Evolutionary conservation across 2,113 vertebrate genomes (phyloP), one percentile per base, ranked within the genome.

Genomic region (Psephotus haematonotus): DNA sequence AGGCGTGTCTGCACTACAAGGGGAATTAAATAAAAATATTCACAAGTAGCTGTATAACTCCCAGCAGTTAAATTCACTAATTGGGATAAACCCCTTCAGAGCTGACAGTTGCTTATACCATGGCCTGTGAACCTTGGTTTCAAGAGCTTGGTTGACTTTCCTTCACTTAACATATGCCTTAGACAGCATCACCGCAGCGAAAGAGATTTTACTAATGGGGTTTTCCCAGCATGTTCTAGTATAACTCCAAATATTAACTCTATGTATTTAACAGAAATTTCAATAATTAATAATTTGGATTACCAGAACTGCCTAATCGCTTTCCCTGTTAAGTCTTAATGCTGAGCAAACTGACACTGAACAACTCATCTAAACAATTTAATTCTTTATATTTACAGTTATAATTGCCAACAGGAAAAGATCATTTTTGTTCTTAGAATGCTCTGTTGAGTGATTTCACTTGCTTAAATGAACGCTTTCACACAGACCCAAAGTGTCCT

Each of bases 281-380:
- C 64, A 95, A 96, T 94, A 90, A 95, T 96, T 95, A 50, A 95
- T 76, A 28, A 69, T 49, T 72, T 72, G 86, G 53, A 91, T 95
- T 91, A 82, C 33, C 52, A 79, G 64, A 70, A 17, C 49, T 78
- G 65, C 46, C 33, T 71, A 72, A 79, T 71, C 81, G 68, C 16
- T 15, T 87, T 41, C 43, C 59, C 25, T 75, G 20, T 27, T 74
- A 81, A 43, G 13, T 50, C 60, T 83, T 59, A 88, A 78, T 59
- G 50, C 81, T 94, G 69, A 90, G 69, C 74, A 93, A 90, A 93
- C 70, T 44, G 74, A 71, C 81, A 68, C 31, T 10, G 46, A 49
- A 33, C 57, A 71, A 71, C 59, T 65, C 47, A 90, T 39, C 81
- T 77, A 81, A 92, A 92, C 84, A 65, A 91, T 69, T 64, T 78